Base-by-base conservation (phyloP, 1,140 invertebrate genomes). In the Dinoponera quadriceps region DNA sequence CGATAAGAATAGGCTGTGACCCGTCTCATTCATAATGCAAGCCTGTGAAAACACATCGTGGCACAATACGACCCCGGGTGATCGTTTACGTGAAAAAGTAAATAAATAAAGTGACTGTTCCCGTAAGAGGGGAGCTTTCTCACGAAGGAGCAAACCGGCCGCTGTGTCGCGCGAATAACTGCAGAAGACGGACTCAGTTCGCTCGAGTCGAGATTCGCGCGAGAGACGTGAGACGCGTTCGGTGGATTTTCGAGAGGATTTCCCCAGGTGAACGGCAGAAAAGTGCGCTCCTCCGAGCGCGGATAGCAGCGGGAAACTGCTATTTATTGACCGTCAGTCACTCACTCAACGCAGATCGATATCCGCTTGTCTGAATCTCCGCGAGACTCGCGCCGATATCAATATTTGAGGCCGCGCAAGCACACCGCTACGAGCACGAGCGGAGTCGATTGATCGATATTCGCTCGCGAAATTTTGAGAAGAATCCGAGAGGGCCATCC, bases 121-220 rank as follows among this genome's bases (percentile, higher is more conserved):
- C n/a, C n/a, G n/a, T n/a, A n/a, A n/a, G n/a, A n/a, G n/a, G n/a
- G 54, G 22, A 0, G 20, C 29, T 84, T 81, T 60, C 49, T 69
- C 54, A 27, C 49, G 49, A 74, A 62, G 16, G 20, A 13, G 22
- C 29, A 29, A 59, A 59, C 44, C 51, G n/a, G 4, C 55, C 18
- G 38, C 0, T 18, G 18, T 16, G 13, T 54, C 20, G 3, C 49
- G 18, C 33, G 38, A 77, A 55, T 22, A 66, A 77, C n/a, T 54
- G 13, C 29, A 44, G 38, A 44, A 9, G 4, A 7, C 33, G 7
- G 33, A 33, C 7, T 33, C 33, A 33, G 33, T 33, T 33, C 7
- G 2, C 33, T 33, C 38, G 38, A 44, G 38, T 44, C 38, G 38
- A n/a, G n/a, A n/a, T n/a, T n/a, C n/a, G n/a, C n/a, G n/a, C n/a